Evolutionary conservation across 2,797 vertebrate species (phyloP).

Genomic region (Lithobates sylvaticus): DNA sequence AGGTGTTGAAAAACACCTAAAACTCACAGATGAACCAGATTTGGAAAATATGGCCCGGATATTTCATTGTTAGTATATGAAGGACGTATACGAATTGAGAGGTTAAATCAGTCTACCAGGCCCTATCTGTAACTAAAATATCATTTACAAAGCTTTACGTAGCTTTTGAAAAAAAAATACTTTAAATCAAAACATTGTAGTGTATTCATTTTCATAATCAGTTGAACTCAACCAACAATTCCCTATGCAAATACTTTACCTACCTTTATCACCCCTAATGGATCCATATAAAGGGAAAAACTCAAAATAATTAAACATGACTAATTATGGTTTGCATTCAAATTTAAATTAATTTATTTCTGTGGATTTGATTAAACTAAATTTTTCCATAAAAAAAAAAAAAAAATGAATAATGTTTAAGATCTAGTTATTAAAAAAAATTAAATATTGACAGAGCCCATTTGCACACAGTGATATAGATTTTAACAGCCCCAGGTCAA

Average conservation of each 20-base stretch:
- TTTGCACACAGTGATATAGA: conserved; percentile 55
- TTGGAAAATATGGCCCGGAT: too few species aligned
- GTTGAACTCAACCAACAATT: conserved; percentile 13
- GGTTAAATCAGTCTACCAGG: too few species aligned
- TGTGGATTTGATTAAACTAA: conserved; percentile 44
- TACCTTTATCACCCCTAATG: neutral
- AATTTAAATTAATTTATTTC: conserved; percentile 56
- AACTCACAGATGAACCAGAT: too few species aligned
- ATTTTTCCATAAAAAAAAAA: conserved; percentile 40
- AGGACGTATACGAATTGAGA: too few species aligned
- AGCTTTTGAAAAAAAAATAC: too few species aligned
- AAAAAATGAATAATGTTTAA: conserved; percentile 54
- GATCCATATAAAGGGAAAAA: conserved; percentile 15
- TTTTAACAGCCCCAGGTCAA: conserved; percentile 61
- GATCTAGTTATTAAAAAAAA: conserved; percentile 56
- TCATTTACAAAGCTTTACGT: too few species aligned
- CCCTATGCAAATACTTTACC: conserved; percentile 1
- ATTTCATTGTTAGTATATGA: too few species aligned
- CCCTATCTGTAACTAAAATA: too few species aligned
- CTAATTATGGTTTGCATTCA: conserved; percentile 51
- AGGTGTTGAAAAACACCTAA: too few species aligned
- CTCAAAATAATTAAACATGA: conserved; percentile 35
- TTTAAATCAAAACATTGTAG: neutral
- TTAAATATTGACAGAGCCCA: conserved; percentile 61
- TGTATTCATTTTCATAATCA: neutral